Percentiles rank a stretch among this genome's conserved stretches.
These are phyloP conservation scores for Eristalis tenax DNA, from an alignment of 2,888 invertebrate genomes.

Conservation along the genomic window DNA sequence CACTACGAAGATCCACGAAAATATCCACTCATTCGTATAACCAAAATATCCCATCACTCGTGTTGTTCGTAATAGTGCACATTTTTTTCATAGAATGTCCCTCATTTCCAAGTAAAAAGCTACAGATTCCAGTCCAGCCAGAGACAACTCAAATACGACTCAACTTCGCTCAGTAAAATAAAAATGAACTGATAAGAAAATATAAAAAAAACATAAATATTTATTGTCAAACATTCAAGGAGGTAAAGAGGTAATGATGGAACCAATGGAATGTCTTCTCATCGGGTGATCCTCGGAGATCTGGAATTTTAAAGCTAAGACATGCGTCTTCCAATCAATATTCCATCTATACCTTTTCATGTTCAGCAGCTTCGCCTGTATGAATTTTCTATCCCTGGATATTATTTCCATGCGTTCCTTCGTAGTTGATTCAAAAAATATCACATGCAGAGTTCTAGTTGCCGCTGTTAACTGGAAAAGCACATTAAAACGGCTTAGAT, in stretches of 20 bases:
- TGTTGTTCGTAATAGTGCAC: too few species aligned
- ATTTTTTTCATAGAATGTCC: too few species aligned
- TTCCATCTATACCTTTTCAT: conserved; percentile 59
- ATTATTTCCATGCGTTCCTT: conserved; percentile 80
- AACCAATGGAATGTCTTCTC: background rate
- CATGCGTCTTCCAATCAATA: background rate
- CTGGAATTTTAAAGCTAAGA: conserved; percentile 12
- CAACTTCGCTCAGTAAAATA: background rate
- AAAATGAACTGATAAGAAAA: background rate
- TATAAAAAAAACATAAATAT: background rate
- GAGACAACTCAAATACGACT: background rate
- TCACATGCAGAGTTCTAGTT: conserved; percentile 76
- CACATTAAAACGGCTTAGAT: background rate
- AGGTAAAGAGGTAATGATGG: background rate
- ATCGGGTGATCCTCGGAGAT: conserved; percentile 29
- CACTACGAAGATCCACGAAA: too few species aligned
- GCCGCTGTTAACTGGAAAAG: conserved; percentile 76
- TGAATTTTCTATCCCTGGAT: conserved; percentile 77
- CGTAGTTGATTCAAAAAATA: conserved; percentile 76
- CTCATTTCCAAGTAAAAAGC: too few species aligned
- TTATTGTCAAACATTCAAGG: background rate
- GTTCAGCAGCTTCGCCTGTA: conserved; percentile 75
- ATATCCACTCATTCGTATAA: too few species aligned
- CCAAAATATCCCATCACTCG: too few species aligned
- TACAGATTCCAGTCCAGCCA: too few species aligned